Conservation (phyloP, 1,140 invertebrate species). For the Mercenaria mercenaria region DNA sequence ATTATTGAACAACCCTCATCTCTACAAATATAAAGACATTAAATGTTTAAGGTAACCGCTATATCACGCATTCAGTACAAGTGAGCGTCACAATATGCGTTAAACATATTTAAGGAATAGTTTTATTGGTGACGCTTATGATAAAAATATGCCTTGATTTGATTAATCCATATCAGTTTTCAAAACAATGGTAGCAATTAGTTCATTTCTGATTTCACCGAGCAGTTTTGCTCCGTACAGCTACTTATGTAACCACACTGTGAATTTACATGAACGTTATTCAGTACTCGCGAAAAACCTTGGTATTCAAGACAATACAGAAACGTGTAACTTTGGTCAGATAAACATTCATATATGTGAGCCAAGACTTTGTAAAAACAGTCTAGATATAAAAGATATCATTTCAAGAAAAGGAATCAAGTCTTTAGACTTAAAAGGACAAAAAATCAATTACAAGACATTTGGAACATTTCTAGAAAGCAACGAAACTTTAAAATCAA, state of each 20-base stretch:
- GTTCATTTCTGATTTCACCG: background rate
- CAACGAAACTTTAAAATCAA: too few species aligned
- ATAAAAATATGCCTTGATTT: too few species aligned
- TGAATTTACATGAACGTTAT: background rate
- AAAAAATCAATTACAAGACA: too few species aligned
- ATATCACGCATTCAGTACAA: too few species aligned
- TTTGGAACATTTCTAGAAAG: too few species aligned
- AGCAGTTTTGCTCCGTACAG: background rate
- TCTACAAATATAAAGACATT: too few species aligned
- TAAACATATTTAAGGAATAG: too few species aligned
- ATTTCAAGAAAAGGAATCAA: background rate
- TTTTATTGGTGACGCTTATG: too few species aligned
- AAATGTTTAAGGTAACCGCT: too few species aligned
- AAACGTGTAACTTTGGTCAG: background rate
- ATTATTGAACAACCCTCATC: too few species aligned
- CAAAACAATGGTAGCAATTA: background rate
- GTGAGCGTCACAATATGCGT: too few species aligned
- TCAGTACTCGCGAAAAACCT: background rate
- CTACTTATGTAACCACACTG: background rate
- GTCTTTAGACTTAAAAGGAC: background rate
- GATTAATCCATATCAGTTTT: too few species aligned
- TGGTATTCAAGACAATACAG: background rate
- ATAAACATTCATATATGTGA: background rate
- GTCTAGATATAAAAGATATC: background rate
- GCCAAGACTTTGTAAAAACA: background rate